A percentile compares a stretch with the other conserved stretches of the same genome.
These are phyloP conservation scores for Eupithecia pulchellata DNA, from an alignment of 2,888 invertebrate genomes.

Conservation along the genomic window DNA sequence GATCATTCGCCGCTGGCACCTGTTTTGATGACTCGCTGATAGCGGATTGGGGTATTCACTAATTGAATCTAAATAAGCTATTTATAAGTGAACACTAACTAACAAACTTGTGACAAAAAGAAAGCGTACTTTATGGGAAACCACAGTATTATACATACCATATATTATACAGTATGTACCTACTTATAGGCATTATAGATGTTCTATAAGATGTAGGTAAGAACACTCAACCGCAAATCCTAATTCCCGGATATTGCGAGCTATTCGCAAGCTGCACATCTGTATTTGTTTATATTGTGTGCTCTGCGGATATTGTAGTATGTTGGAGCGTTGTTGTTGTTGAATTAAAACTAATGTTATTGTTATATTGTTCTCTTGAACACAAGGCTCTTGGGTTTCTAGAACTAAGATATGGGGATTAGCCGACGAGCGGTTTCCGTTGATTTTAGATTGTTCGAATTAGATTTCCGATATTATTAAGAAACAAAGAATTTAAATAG, in stretches of 20 bases:
- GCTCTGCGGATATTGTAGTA: conserved; percentile 14
- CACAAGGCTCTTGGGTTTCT: not conserved
- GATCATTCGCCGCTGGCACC: too few relatives aligned
- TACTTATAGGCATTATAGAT: too few relatives aligned
- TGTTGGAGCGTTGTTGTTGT: conserved; percentile 22
- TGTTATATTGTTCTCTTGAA: conserved; percentile 17
- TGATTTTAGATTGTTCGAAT: not conserved
- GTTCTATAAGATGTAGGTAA: not conserved
- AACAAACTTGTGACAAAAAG: too few relatives aligned
- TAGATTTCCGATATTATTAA: not conserved
- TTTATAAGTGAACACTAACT: too few relatives aligned
- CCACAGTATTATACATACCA: too few relatives aligned
- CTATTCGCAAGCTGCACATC: conserved; percentile 14
- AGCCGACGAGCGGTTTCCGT: not conserved
- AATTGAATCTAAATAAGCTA: too few relatives aligned
- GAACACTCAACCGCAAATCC: not conserved
- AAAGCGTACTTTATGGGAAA: too few relatives aligned
- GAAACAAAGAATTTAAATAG: too few relatives aligned
- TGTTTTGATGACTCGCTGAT: too few relatives aligned
- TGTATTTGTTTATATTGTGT: conserved; percentile 28
- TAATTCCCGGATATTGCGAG: not conserved
- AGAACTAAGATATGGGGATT: not conserved
- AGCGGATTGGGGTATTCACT: too few relatives aligned
- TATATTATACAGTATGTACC: too few relatives aligned
- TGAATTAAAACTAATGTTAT: conserved; percentile 25